Evolutionary conservation across 2,797 vertebrate genomes (phyloP).

Genomic region (Balearica regulorum): DNA sequence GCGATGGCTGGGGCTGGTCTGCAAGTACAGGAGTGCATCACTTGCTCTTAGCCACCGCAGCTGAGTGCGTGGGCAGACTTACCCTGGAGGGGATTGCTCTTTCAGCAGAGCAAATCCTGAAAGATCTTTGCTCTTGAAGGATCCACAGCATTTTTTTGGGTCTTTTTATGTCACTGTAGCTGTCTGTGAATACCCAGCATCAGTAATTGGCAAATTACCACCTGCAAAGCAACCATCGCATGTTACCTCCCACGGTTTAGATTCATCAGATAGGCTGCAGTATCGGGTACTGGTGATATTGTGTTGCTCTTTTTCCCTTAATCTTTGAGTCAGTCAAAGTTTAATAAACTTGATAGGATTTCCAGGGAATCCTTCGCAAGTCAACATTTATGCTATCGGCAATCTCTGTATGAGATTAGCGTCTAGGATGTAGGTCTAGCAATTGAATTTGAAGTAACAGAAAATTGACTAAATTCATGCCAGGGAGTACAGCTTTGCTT

Average conservation of each 20-base stretch:
- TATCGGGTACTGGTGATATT: background rate
- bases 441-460: background rate
- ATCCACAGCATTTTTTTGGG: background rate
- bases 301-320: background rate
- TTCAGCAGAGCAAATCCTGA: background rate
- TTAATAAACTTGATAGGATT: background rate
- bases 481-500: background rate
- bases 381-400: background rate
- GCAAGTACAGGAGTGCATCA: background rate
- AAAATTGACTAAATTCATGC: background rate
- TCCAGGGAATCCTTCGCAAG: background rate
- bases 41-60: background rate
- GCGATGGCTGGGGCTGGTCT: background rate
- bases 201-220: background rate
- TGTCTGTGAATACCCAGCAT: background rate
- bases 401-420: background rate
- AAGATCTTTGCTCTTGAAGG: background rate
- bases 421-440: background rate
- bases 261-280: background rate
- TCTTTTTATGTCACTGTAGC: background rate
- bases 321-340: background rate
- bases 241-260: background rate
- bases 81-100: fast-evolving
- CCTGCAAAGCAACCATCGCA: background rate
- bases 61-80: fast-evolving